Evolutionary conservation across 2,888 invertebrate genomes (phyloP), one percentile per base, ranked within the genome.

Genomic region (Steinernema hermaphroditum): DNA sequence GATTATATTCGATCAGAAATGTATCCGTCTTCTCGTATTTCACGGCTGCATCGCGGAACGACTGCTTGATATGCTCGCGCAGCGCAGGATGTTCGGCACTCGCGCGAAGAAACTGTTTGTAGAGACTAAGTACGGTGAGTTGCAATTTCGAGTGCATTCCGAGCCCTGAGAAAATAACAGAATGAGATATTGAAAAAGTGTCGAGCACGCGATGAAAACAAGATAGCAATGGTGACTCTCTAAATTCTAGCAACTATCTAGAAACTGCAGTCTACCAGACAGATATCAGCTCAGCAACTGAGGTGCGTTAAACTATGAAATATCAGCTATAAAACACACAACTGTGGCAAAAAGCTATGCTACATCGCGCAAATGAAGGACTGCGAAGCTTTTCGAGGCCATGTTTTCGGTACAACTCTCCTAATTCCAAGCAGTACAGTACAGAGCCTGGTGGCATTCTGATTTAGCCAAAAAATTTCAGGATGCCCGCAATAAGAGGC

Each of bases 1-100:
- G 72, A 50, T 78, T 73, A 68, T 79, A 77, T 72, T 81, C 81
- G 69, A 81, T 78, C 24, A 78, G 72, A n/a, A 80, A 68, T 1
- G 78, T 62, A 19, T 81, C 76, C 8, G 71, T 72, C 49, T 75
- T 74, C 72, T 76, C 34, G 50, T 75, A 77, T 24, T 71, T 69
- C 1, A 37, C 76, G 0, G 80, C 77, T 8, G 73, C 76, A 2
- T 72, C 76, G 68, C 79, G 78, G 69, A 81, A 81, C 46, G 77
- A 77, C 68, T 75, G 70, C 29, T 70, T 75, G 27, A 80, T 75
- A 29, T 76, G 76, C 54, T 73, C 70, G 34, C 75, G 74, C 54
- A 80, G 74, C 44, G 76, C 77, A 22, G 77, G 78, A 46, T 79
- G 75, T 8, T 73, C 75, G 57, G 74, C 74, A 12, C 76, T 70